A percentile compares a stretch with the other conserved stretches of the same genome.
Evolutionary conservation across 2,113 vertebrate species (phyloP).

Genomic region (Nesoenas mayeri): DNA sequence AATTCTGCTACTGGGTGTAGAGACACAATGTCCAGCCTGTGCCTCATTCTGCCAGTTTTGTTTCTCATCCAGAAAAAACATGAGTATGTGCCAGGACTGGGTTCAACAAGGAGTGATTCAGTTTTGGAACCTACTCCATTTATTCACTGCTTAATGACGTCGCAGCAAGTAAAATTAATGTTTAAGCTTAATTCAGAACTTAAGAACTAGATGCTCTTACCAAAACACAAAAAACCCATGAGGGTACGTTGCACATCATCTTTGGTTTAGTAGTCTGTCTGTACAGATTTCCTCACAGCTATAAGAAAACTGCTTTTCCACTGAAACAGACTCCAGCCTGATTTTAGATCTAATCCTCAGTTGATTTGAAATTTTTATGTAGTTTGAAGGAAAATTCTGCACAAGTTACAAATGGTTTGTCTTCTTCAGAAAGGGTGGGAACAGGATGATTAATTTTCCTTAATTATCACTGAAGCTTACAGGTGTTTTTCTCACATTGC

Average conservation of each 20-base stretch:
- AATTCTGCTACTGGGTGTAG: neutral
- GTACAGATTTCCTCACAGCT: neutral
- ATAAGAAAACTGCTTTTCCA: neutral
- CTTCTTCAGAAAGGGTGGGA: neutral
- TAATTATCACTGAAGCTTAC: neutral
- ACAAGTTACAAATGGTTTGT: neutral
- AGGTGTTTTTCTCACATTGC: neutral
- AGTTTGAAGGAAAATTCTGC: conserved; percentile 1
- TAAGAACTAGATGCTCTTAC: neutral
- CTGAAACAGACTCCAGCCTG: conserved; percentile 10
- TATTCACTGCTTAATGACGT: conserved; percentile 2
- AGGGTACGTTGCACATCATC: neutral
- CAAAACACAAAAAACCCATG: neutral
- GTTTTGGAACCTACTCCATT: conserved; percentile 21
- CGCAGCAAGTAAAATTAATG: neutral
- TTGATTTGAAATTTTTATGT: conserved; percentile 1
- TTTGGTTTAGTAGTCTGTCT: neutral
- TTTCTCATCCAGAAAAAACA: conserved; percentile 48
- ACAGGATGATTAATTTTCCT: neutral
- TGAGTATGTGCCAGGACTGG: conserved; percentile 1
- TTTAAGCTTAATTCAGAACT: conserved; percentile 18
- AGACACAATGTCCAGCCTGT: conserved; percentile 47
- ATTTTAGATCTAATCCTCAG: conserved; percentile 7
- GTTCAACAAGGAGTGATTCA: conserved; percentile 27
- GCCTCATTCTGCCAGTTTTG: conserved; percentile 31